Percentiles rank a stretch among this genome's conserved stretches.
These are phyloP conservation scores for Lysiphlebus fabarum DNA, from an alignment of 1,140 invertebrate genomes.

Conservation along the genomic window DNA sequence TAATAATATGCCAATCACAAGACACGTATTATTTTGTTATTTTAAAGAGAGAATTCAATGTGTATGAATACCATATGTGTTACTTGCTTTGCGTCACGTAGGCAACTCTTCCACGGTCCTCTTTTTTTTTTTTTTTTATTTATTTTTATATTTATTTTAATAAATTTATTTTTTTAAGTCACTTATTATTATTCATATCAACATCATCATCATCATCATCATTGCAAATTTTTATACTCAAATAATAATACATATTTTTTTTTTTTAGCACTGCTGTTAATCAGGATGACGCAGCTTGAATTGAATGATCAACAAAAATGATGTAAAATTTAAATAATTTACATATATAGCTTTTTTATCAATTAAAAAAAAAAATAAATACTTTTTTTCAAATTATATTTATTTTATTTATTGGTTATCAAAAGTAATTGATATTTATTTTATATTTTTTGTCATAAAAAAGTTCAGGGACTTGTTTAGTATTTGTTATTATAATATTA, in stretches of 20 bases:
- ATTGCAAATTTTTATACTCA: neutral
- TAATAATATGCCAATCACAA: neutral
- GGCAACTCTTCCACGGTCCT: slow-evolving; percentile 25
- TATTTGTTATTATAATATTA: too few species aligned
- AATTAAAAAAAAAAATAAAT: too few species aligned
- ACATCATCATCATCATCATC: slow-evolving; percentile 3
- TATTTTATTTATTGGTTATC: too few species aligned
- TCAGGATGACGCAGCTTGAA: too few species aligned
- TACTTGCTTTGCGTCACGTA: slow-evolving; percentile 36
- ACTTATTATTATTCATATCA: neutral
- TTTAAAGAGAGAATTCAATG: slow-evolving; percentile 19
- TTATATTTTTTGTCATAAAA: too few species aligned
- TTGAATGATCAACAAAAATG: too few species aligned
- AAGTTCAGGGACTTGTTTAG: too few species aligned
- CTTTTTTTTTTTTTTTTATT: slow-evolving; percentile 11
- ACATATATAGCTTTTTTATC: too few species aligned
- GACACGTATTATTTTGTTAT: neutral
- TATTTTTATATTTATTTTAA: neutral
- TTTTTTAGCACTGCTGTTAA: neutral
- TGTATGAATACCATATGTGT: slow-evolving; percentile 33
- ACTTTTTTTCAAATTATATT: too few species aligned
- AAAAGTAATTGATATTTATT: too few species aligned
- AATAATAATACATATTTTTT: too few species aligned
- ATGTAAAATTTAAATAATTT: too few species aligned
- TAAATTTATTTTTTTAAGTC: neutral